Evolutionary conservation across 2,888 invertebrate genomes (phyloP).

Genomic region (Noctua pronuba): DNA sequence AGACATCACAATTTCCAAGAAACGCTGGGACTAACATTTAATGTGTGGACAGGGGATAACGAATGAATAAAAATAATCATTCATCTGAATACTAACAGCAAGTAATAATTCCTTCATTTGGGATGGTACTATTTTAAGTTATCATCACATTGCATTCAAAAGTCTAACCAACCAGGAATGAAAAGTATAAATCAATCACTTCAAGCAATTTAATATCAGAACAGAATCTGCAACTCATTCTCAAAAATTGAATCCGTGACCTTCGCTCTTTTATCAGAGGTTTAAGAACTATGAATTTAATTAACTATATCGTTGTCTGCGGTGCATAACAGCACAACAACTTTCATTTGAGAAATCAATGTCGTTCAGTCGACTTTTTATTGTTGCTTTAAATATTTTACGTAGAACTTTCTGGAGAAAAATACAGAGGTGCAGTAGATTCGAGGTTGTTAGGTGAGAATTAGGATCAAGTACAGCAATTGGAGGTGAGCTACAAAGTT

Average conservation of each 20-base stretch:
- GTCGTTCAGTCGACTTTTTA: constrained; percentile 69
- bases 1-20: constrained; percentile 52
- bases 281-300: constrained; percentile 70
- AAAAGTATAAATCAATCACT: constrained; percentile 49
- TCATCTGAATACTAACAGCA: constrained; percentile 25
- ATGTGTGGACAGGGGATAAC: constrained; percentile 26
- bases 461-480: constrained; percentile 56
- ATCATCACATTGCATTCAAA: constrained; percentile 34
- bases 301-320: constrained; percentile 67
- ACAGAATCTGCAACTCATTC: constrained; percentile 73
- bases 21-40: constrained; percentile 33
- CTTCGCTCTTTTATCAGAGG: constrained; percentile 72
- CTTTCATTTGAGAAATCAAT: constrained; percentile 77
- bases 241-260: constrained; percentile 75
- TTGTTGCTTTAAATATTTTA: constrained; percentile 58
- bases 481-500: constrained; percentile 56
- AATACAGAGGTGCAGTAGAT: constrained; percentile 21
- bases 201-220: constrained; percentile 59
- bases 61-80: constrained; percentile 53
- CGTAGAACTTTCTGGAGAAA: constrained; percentile 54
- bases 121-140: constrained; percentile 25
- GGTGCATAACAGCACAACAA: constrained; percentile 70
- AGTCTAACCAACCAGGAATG: constrained; percentile 23
- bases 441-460: constrained; percentile 47
- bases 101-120: constrained; percentile 18